Base-by-base conservation (phyloP, 2,797 vertebrate species). In the Erpetoichthys calabaricus region DNA sequence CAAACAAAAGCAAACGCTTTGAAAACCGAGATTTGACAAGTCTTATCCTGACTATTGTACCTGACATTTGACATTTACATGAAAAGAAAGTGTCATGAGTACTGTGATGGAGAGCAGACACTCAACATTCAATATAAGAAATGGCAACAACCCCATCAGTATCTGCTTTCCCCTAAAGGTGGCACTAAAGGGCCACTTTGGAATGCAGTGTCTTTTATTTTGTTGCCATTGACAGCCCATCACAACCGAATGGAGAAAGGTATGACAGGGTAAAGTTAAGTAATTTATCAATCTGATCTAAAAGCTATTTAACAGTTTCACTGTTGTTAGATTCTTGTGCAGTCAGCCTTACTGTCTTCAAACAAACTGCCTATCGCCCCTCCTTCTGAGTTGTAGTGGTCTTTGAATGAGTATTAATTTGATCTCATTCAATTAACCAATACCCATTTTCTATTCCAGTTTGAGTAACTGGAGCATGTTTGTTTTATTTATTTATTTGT, bases 351-450 rank as follows among this genome's bases (percentile, higher is more conserved):
- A n/a, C 57, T 60, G 63, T 59, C 66, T 68, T 66, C 65, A 73
- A 72, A 25, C 25, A 25, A 25, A 25, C 25, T 25, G 25, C 25
- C 25, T 25, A 25, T 25, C 2, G 25, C 25, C 25, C 25, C 71
- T 65, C 70, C 70, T 57, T 57, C 42, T 63, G 62, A 62, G 67
- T 74, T 66, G 73, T 76, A 83, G 78, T 62, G 62, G 68, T 75
- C 56, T 71, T 68, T 70, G 75, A 74, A 75, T 78, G 67, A 71
- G 75, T 75, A 78, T 81, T 73, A 80, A 80, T 81, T 71, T 77
- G 65, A 63, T 68, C 57, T 57, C 59, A 63, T 69, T 81, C 67
- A 50, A 81, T 81, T 75, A 76, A 70, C 78, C 75, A 72, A 78
- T 75, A 79, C 72, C 67, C 67, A 61, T 67, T 70, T 71, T 64